Evolutionary conservation across 2,888 invertebrate species (phyloP), one percentile per base, ranked within the genome.

Genomic region (Ennomos quercinarius): DNA sequence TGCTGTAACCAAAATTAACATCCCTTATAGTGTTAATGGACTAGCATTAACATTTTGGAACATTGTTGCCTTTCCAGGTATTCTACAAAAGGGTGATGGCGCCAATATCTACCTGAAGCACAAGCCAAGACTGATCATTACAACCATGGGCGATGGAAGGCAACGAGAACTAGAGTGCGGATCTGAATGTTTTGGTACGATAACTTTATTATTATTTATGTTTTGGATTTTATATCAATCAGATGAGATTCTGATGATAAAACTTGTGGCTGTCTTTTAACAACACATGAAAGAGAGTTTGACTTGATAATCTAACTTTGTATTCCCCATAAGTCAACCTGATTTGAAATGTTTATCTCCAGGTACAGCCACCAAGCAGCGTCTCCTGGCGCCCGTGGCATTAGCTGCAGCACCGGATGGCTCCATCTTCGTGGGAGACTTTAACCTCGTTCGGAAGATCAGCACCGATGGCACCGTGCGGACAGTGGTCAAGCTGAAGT

Each of bases 41-140:
- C 27, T 6, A 27, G 27, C 6, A 4, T 38, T 0, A 34, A 46
- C 63, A 2, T 9, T 40, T 10, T 39, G 1, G 9, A 42, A 42
- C 17, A 8, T 17, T 41, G 8, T 34, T 50, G 0, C 17, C 8
- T 35, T 83, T 81, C 9, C 82, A 96, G 96, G 98, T 36, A 98
- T 99, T 63, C 93, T 99, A 0, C 99, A 99, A 90, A 98, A 99
- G 83, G 99, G 99, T 35, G 99, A 99, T 77, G 99, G 99, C 10
- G 97, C 98, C 0, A 98, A 98, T 76, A 97, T 98, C 61, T 99
- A 98, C 84, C 89, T 99, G 74, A 98, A 97, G 73, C 97, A 99
- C 81, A 97, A 98, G 78, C 98, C 98, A 0, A 94, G 98, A 43
- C 96, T 98, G 10, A 97, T 99, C 65, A 93, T 97, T 46, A 98